Base-by-base conservation (phyloP, 2,888 invertebrate genomes). In the Ichneumon xanthorius region DNA sequence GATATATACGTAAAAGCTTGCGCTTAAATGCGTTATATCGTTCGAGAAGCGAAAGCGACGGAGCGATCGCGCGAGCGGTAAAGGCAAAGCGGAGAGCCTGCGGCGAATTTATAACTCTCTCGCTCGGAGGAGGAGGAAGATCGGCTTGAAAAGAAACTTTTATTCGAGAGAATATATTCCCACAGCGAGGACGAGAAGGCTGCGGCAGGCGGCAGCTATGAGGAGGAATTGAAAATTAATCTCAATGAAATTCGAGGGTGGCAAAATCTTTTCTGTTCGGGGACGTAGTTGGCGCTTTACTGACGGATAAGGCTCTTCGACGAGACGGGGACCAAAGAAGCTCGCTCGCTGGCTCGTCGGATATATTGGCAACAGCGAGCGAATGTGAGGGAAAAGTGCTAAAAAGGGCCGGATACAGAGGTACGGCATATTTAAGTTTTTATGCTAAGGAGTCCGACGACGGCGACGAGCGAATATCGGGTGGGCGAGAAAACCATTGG, bases 181-280 rank as follows among this genome's bases (percentile, higher is more conserved):
- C 58, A 53, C 55, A 37, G 30, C 55, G 55, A 72, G n/a, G 55
- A 72, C 33, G 19, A 53, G 53, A 55, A 53, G 4, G 63, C 48
- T 5, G 63, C 63, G 9, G 48, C 55, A 40, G 3, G 1, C 45
- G 26, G 50, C 63, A 65, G 48, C 65, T 65, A 63, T 53, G 65
- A 70, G 63, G 40, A 45, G 63, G 70, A 77, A 77, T 63, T 84
- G 63, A 71, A 80, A 84, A 80, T 83, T 79, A 84, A 84, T 75
- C 68, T 75, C 73, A 72, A 72, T 68, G 30, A 71, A 70, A 80
- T 80, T 80, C 70, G 65, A 70, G 70, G 70, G 19, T 40, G 14
- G 30, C 53, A 40, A 67, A 37, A 63, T 67, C 75, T 48, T 40
- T 67, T 45, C 30, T 53, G 73, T 73, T 61, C 19, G n/a, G 26